phyloP scores from a whole-genome alignment of 2,888 invertebrate species.

The Serripes groenlandicus region DNA sequence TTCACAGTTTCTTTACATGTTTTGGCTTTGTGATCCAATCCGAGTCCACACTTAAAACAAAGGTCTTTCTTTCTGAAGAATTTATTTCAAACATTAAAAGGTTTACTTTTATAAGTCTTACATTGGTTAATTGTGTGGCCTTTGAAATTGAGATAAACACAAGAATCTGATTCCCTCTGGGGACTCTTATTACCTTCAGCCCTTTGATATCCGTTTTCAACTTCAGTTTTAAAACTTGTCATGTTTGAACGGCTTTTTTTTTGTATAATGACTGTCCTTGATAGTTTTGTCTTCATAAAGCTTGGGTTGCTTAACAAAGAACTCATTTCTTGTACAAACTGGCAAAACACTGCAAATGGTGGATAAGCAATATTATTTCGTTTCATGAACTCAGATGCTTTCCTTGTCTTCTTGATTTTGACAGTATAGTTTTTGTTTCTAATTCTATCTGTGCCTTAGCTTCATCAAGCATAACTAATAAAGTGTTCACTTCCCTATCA shows the following conservation, averaged over 20 bases:
- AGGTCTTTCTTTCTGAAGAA: neutral
- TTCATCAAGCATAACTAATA: neutral
- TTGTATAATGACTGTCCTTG: neutral
- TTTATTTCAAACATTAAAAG: neutral
- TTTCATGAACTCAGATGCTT: neutral
- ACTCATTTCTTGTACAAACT: conserved; percentile 5
- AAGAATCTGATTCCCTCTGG: neutral
- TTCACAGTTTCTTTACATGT: neutral
- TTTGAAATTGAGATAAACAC: neutral
- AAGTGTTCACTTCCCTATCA: neutral
- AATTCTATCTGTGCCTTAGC: neutral
- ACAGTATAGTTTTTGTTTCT: neutral
- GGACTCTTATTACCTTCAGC: neutral
- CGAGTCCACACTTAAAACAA: neutral
- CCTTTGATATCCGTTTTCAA: neutral
- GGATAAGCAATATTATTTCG: conserved; percentile 33
- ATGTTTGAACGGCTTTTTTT: neutral
- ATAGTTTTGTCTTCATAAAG: neutral
- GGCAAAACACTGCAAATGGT: conserved; percentile 48
- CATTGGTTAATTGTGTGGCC: neutral
- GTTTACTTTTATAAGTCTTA: neutral
- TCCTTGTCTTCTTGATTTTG: neutral
- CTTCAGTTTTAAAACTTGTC: conserved; percentile 4
- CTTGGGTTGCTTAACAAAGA: conserved; percentile 2
- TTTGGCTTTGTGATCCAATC: neutral